Percentiles rank a stretch among this genome's conserved stretches.
Evolutionary conservation across 1,140 invertebrate species (phyloP).

Genomic region (Magallana gigas): DNA sequence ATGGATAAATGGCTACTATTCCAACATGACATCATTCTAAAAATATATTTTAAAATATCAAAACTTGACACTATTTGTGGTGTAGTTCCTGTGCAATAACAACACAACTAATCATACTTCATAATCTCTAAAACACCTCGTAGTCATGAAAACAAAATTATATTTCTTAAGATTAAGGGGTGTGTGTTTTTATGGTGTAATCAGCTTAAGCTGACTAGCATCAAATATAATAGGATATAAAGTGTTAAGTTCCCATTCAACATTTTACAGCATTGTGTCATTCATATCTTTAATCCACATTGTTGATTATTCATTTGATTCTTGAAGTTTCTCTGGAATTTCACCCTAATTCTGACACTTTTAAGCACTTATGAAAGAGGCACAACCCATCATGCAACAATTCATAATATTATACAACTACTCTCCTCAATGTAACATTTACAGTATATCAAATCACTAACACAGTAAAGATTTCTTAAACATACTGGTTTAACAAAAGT

Average conservation of each 20-base stretch:
- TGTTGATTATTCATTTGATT: conserved; percentile 8
- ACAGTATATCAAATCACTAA: too few relatives aligned
- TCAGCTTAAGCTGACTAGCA: background rate
- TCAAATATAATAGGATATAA: background rate
- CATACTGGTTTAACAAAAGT: too few relatives aligned
- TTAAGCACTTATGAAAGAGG: background rate
- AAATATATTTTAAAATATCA: background rate
- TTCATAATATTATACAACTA: too few relatives aligned
- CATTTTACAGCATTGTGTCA: conserved; percentile 27
- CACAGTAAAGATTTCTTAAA: too few relatives aligned
- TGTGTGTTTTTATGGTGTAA: background rate
- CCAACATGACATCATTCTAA: background rate
- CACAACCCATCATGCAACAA: background rate
- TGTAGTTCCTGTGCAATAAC: background rate
- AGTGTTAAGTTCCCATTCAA: background rate
- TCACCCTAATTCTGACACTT: background rate
- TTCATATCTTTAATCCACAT: background rate
- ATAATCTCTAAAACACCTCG: too few relatives aligned
- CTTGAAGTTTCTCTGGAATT: background rate
- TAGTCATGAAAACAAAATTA: too few relatives aligned
- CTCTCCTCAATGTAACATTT: too few relatives aligned
- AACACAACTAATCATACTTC: too few relatives aligned
- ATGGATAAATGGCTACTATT: background rate
- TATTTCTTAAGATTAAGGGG: background rate
- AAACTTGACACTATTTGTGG: conserved; percentile 6